Conservation (phyloP, 92 coral and sea anemone species). For the Umimayanthus chanpuru region DNA sequence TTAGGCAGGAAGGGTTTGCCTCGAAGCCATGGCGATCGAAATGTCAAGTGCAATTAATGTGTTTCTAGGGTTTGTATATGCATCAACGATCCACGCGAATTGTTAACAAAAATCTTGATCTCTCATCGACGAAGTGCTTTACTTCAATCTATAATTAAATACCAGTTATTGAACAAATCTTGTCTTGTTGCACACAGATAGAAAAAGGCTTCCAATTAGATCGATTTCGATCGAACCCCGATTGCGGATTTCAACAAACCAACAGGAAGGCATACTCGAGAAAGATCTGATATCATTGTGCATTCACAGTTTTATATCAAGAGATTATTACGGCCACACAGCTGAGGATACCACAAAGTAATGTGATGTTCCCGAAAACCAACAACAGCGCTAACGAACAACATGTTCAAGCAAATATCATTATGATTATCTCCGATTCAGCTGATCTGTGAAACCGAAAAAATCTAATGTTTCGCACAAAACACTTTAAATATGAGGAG, state of each 20-base stretch:
- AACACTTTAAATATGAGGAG: not conserved
- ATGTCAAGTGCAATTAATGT: conserved; percentile 31
- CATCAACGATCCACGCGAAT: conserved; percentile 8
- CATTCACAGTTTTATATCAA: not conserved
- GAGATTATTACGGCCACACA: conserved; percentile 17
- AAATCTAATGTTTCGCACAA: not conserved
- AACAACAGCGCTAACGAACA: not conserved
- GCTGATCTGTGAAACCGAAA: conserved; percentile 1
- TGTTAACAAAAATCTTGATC: conserved; percentile 21
- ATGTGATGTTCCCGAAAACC: not conserved
- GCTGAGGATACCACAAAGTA: conserved; percentile 1
- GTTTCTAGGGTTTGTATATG: conserved; percentile 11
- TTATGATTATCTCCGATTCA: not conserved
- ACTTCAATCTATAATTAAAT: not conserved
- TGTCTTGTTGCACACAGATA: conserved; percentile 14
- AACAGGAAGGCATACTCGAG: not conserved
- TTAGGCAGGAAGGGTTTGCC: not conserved
- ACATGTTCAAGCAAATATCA: not conserved
- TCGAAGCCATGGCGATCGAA: conserved; percentile 10
- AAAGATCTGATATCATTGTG: not conserved
- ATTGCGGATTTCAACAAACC: not conserved
- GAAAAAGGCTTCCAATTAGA: too few species aligned
- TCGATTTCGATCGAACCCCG: not conserved
- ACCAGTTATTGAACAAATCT: not conserved
- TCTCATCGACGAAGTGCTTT: not conserved